Base-by-base conservation (phyloP, 2,797 vertebrate genomes). In the Kryptolebias ocellatus region DNA sequence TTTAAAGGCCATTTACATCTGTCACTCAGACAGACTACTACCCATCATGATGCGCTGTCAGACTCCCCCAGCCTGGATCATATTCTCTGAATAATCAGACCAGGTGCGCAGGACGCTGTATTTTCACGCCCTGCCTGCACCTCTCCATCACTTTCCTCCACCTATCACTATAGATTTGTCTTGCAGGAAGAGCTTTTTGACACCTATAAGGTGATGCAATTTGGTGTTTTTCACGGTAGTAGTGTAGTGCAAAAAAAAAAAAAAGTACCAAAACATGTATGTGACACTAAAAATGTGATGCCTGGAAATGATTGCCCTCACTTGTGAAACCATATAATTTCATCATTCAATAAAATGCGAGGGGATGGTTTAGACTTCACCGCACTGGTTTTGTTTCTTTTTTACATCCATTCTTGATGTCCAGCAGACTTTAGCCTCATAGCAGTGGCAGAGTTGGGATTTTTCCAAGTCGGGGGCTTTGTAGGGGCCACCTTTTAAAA, bases 11-110 rank as follows among this genome's bases (percentile, higher is more conserved):
- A 51, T 64, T 62, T 65, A 47, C 72, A 62, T 58, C 65, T 70
- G 83, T 84, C 87, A 85, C 31, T 84, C 79, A 79, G 66, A 53
- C 54, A 28, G 56, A 83, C 69, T 74, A 20, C 70, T 71, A 64
- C 59, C 71, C 76, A 72, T 76, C 80, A 66, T 1, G 46, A 53
- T 17, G 9, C 4, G 18, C 80, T 71, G 80, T 81, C 80, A 73
- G 0, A 56, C 54, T 64, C 70, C 31, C 59, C 37, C 44, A 18
- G 58, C 74, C 81, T 58, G 75, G 53, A 57, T 74, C 68, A 60
- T 82, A 74, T 72, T 79, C 67, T 60, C 54, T 11, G 50, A 69
- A 63, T 79, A 84, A 85, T 79, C 76, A 67, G 56, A 37, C 63
- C 57, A 66, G 66, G 64, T 74, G 72, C 73, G 71, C 64, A n/a